These are phyloP conservation scores for Subacronicta megacephala DNA, from an alignment of 2,888 invertebrate species.

Conservation along the genomic window DNA sequence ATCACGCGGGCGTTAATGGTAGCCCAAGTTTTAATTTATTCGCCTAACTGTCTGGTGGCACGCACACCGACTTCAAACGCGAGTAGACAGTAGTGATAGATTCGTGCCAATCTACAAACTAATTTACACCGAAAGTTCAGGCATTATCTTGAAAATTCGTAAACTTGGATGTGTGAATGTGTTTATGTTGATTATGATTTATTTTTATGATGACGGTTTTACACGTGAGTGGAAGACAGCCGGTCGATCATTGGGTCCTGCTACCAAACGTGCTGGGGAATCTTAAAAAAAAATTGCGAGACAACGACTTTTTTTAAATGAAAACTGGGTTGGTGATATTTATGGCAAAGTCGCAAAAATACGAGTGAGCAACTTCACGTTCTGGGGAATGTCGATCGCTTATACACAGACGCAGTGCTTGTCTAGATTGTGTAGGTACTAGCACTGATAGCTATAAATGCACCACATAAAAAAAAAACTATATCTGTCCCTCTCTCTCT, in stretches of 20 bases:
- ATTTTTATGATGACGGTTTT: background rate
- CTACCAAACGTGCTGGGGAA: background rate
- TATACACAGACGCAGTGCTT: too few relatives aligned
- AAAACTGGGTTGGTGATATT: too few relatives aligned
- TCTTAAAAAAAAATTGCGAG: constrained; percentile 23
- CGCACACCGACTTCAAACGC: constrained; percentile 40
- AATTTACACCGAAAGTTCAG: constrained; percentile 34
- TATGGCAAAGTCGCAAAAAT: too few relatives aligned
- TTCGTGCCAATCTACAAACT: constrained; percentile 39
- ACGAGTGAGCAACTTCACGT: too few relatives aligned
- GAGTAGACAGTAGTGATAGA: constrained; percentile 51
- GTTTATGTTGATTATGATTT: constrained; percentile 1
- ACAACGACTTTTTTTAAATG: too few relatives aligned
- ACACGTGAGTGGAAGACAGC: background rate
- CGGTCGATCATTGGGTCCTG: too few relatives aligned
- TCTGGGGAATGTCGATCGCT: too few relatives aligned
- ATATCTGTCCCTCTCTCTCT: too few relatives aligned
- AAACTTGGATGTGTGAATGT: constrained; percentile 11
- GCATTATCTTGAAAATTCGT: constrained; percentile 36
- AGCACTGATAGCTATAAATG: too few relatives aligned
- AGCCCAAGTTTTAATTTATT: constrained; percentile 64
- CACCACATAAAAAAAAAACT: too few relatives aligned
- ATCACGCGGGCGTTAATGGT: constrained; percentile 44
- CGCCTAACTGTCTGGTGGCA: constrained; percentile 55
- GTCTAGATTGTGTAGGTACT: too few relatives aligned